Base-by-base conservation (phyloP, 2,888 invertebrate genomes). In the Drosophila prolongata region DNA sequence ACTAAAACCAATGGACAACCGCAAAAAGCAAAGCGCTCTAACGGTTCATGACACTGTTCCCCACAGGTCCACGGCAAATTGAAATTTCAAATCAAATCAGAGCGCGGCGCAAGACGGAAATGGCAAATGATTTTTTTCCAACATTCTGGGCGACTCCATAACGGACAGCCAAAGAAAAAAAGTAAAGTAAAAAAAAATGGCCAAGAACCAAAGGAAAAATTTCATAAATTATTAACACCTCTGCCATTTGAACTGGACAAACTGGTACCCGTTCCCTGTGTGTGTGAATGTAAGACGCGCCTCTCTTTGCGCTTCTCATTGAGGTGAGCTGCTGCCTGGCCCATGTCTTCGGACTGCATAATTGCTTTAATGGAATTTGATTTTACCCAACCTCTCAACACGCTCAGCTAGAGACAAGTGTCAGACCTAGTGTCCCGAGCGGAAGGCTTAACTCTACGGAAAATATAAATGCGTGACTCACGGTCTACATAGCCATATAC, bases 291-390 rank as follows among this genome's bases (percentile, higher is more conserved):
- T 11, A 19, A 37, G 52, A 57, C 38, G 65, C 52, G 65, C 70
- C 66, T 84, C 80, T 84, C 87, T 87, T 89, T 88, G 78, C 68
- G 68, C 57, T 66, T 69, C 70, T 66, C 61, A 67, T 58, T 62
- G 77, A 65, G 47, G 40, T 59, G 30, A 59, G 27, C 34, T 52
- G 73, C 43, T 60, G 47, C 53, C 24, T 54, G 42, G 65, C 43
- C 43, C 60, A 57, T 61, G 66, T 59, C 56, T 59, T 49, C 60
- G 72, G 73, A 72, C 72, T 71, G 76, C 65, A 81, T 82, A 89
- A 86, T 86, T 86, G 87, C 87, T 73, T 76, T 77, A 87, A 87
- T 89, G 90, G 90, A 89, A 87, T 89, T 87, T 89, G 90, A 89
- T 86, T 89, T 71, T 56, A 70, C 62, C 61, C 56, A 64, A 54